Evolutionary conservation across 2,797 vertebrate genomes (phyloP), one percentile per base, ranked within the genome.

Genomic region (Coranthus polyacanthus): DNA sequence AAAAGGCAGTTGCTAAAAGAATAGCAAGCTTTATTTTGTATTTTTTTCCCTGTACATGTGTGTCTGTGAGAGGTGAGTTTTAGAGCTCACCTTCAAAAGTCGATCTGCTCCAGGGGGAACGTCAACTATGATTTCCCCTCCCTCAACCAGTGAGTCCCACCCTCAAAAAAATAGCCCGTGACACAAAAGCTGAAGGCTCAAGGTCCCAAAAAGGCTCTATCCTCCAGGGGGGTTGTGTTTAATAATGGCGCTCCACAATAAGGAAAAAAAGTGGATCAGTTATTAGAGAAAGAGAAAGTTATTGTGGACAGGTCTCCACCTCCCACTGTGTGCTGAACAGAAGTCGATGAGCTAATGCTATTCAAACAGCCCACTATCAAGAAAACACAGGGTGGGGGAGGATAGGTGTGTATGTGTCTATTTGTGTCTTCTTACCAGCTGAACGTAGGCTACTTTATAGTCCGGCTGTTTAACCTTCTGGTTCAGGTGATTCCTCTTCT

Each of bases 401-500:
- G n/a, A 18, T 29, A 52, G 24, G 22, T 59, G 43, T 49, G 67
- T 38, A 41, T 20, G 45, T 26, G 43, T 49, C 42, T 51, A 10
- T 24, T 13, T 50, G 43, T 44, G 47, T 60, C 24, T 65, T 92
- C 97, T 97, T 86, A 99, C 97, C 96, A 99, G 88, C 84, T 99
- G 98, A 80, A 99, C 91, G 2, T 98, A 98, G 20, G 97, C 97
- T 0, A 98, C 95, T 92, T 99, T 99, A 90, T 95, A 98, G 89
- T 99, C 98, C 0, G 97, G 97, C 64, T 84, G 88, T 91, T 98
- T 98, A 56, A 97, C 91, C 32, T 88, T 93, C 82, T 96, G 95
- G 68, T 95, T 95, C 66, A 93, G 93, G 79, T 97, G 93, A 81
- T 99, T 96, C 67, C 94, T 95, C 90, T 94, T 97, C 88, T 95